Evolutionary conservation across 2,113 vertebrate species (phyloP).

Genomic region (Phylloscopus trochiloides): DNA sequence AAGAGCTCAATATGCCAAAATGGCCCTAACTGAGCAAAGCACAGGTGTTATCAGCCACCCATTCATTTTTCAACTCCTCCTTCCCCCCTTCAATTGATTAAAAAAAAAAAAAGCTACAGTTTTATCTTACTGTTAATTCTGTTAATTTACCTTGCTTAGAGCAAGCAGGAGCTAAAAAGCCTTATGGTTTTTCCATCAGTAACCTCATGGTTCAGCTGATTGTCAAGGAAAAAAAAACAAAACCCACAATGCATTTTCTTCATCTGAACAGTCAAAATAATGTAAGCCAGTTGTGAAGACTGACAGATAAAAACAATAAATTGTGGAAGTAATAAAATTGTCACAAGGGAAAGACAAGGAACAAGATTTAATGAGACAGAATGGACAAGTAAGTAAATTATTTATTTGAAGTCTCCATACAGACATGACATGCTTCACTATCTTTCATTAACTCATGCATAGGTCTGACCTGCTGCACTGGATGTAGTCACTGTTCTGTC

Average conservation of each 20-base stretch:
- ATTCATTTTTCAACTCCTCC: neutral
- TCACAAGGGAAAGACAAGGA: slow-evolving; percentile 25
- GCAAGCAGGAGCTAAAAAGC: neutral
- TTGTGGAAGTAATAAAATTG: slow-evolving; percentile 8
- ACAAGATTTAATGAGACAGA: slow-evolving; percentile 39
- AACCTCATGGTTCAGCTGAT: neutral
- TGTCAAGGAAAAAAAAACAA: neutral
- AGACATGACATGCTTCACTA: slow-evolving; percentile 1
- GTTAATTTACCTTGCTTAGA: neutral
- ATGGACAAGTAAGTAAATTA: slow-evolving; percentile 46
- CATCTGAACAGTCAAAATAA: neutral
- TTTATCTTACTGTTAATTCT: neutral
- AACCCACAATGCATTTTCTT: neutral
- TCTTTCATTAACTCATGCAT: slow-evolving; percentile 3
- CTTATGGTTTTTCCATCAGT: neutral
- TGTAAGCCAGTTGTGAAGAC: neutral
- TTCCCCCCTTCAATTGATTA: neutral
- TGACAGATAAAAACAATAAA: slow-evolving; percentile 29
- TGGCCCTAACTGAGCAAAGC: neutral
- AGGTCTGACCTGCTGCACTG: neutral
- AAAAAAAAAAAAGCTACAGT: neutral
- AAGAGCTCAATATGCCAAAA: neutral
- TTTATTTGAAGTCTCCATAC: slow-evolving; percentile 51
- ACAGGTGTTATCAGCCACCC: neutral
- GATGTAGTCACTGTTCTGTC: neutral